Conservation (phyloP, 2,888 invertebrate genomes). For the Heteromurus nitidus region DNA sequence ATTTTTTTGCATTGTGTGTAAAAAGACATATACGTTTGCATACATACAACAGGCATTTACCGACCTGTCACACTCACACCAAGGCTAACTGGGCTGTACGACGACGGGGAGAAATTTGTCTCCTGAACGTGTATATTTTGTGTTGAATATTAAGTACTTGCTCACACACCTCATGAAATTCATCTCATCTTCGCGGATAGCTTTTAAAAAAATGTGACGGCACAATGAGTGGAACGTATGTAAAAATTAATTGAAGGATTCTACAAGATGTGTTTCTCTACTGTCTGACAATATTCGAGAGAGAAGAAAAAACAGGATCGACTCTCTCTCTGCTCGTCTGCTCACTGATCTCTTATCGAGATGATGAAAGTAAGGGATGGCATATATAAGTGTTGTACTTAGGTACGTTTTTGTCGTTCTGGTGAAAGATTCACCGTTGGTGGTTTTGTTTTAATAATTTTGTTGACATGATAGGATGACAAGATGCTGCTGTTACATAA, state of each 20-base stretch:
- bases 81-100: too few species aligned
- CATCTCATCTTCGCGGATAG: neutral
- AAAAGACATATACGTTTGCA: neutral
- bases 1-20: neutral
- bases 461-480: constrained; percentile 59
- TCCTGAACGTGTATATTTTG: too few species aligned
- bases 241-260: neutral
- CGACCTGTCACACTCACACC: too few species aligned
- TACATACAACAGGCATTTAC: neutral
- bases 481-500: constrained; percentile 34
- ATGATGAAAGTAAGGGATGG: neutral
- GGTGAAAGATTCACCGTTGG: constrained; percentile 42
- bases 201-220: neutral
- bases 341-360: neutral
- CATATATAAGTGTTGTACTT: too few species aligned
- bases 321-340: neutral
- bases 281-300: neutral
- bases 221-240: neutral
- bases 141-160: too few species aligned
- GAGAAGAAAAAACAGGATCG: neutral
- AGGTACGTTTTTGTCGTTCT: neutral
- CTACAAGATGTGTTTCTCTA: neutral
- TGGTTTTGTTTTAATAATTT: constrained; percentile 59
- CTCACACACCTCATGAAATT: too few species aligned
- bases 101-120: neutral